phyloP scores from a whole-genome alignment of 2,888 invertebrate species.

The Schizotus pectinicornis region DNA sequence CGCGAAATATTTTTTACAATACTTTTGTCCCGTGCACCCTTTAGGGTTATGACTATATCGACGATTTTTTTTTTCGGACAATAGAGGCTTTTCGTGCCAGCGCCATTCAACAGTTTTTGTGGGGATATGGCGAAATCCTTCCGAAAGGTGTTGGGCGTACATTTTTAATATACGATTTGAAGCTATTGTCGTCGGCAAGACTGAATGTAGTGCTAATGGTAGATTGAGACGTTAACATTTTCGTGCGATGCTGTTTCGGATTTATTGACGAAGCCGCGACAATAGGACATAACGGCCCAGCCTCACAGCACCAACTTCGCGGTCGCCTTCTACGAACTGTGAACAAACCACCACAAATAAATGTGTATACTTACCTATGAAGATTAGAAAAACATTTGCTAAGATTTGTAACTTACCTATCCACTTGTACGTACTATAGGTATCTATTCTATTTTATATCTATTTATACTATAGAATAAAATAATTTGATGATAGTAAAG shows the following conservation, averaged over 20 bases:
- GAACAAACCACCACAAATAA: too few relatives aligned
- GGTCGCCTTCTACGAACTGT: too few relatives aligned
- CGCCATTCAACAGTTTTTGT: conserved; percentile 43
- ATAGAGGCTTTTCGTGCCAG: conserved; percentile 44
- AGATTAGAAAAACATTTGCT: too few relatives aligned
- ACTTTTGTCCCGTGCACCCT: conserved; percentile 40
- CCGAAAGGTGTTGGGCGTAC: conserved; percentile 49
- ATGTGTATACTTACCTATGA: too few relatives aligned
- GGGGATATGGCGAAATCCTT: conserved; percentile 25
- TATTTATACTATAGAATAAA: too few relatives aligned
- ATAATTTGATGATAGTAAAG: too few relatives aligned
- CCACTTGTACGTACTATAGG: too few relatives aligned
- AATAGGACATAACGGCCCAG: too few relatives aligned
- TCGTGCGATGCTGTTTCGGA: conserved; percentile 19
- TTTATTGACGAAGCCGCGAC: conserved; percentile 17
- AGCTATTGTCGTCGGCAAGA: conserved; percentile 44
- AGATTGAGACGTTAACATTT: conserved; percentile 51
- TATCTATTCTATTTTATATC: too few relatives aligned
- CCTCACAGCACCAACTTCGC: too few relatives aligned
- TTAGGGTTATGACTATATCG: conserved; percentile 45
- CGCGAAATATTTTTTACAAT: conserved; percentile 45
- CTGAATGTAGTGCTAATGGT: conserved; percentile 57
- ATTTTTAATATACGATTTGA: conserved; percentile 55
- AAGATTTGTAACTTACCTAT: too few relatives aligned
- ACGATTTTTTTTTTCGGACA: conserved; percentile 46